Conservation (phyloP, 2,797 vertebrate species). For the Leuciscus waleckii region DNA sequence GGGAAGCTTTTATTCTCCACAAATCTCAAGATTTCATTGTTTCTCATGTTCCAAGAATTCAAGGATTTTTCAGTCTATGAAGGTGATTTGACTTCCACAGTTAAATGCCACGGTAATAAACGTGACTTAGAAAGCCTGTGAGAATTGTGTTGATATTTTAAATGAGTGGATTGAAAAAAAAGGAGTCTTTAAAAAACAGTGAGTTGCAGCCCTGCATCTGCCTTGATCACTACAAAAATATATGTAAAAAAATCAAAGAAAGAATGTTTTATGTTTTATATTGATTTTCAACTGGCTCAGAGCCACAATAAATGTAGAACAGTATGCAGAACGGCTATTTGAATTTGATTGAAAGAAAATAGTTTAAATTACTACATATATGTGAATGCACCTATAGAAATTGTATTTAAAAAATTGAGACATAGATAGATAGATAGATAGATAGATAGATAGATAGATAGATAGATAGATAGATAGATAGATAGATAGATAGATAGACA, state of each 20-base stretch:
- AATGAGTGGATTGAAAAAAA: background rate
- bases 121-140: background rate
- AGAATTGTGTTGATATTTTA: slow-evolving; percentile 26
- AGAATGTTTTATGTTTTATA: background rate
- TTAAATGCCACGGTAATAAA: slow-evolving; percentile 9
- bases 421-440: too few relatives aligned
- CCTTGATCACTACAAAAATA: background rate
- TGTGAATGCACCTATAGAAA: background rate
- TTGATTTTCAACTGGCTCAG: background rate
- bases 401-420: background rate
- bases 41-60: slow-evolving; percentile 33
- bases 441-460: background rate
- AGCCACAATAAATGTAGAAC: background rate
- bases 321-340: background rate
- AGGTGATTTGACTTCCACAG: slow-evolving; percentile 39
- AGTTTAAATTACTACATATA: background rate
- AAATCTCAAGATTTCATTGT: slow-evolving; percentile 48
- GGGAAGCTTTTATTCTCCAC: slow-evolving; percentile 54
- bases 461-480: background rate
- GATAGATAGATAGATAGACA: too few relatives aligned
- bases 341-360: background rate
- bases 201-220: background rate
- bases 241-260: background rate
- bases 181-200: background rate
- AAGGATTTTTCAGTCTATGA: slow-evolving; percentile 40